A percentile compares a stretch with the other conserved stretches of the same genome.
phyloP scores from a whole-genome alignment of 2,888 invertebrate species.

The Agrochola litura region DNA sequence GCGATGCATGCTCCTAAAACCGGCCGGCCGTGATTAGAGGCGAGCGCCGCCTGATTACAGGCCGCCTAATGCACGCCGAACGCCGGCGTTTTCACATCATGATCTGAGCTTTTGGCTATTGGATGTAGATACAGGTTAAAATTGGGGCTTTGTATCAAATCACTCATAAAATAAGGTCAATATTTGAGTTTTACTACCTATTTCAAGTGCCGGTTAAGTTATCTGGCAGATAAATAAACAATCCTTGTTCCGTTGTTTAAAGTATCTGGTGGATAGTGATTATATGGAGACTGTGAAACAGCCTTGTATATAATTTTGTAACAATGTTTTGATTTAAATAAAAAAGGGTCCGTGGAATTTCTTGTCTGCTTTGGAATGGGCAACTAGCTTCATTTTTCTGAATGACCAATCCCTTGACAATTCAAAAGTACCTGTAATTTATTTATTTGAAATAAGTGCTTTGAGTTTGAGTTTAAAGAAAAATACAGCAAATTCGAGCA shows the following conservation, averaged over 20 bases:
- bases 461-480: not conserved
- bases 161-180: not conserved
- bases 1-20: conserved; percentile 44
- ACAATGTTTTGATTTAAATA: too few relatives aligned
- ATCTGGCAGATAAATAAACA: not conserved
- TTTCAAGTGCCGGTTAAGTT: not conserved
- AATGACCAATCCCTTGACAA: too few relatives aligned
- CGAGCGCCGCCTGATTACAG: conserved; percentile 73
- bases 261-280: not conserved
- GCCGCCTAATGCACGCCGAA: conserved; percentile 73
- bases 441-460: too few relatives aligned
- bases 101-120: conserved; percentile 52
- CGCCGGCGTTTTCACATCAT: conserved; percentile 57
- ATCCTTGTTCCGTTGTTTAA: not conserved
- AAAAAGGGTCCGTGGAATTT: too few relatives aligned
- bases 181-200: not conserved
- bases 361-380: too few relatives aligned
- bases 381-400: too few relatives aligned
- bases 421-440: too few relatives aligned
- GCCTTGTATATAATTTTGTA: too few relatives aligned
- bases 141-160: conserved; percentile 9
- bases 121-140: conserved; percentile 11
- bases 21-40: conserved; percentile 70
- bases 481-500: not conserved
- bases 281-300: not conserved